Base-by-base conservation (phyloP, 37 sponge, comb jelly and placozoan genomes). In the Dysidea cf. avara region DNA sequence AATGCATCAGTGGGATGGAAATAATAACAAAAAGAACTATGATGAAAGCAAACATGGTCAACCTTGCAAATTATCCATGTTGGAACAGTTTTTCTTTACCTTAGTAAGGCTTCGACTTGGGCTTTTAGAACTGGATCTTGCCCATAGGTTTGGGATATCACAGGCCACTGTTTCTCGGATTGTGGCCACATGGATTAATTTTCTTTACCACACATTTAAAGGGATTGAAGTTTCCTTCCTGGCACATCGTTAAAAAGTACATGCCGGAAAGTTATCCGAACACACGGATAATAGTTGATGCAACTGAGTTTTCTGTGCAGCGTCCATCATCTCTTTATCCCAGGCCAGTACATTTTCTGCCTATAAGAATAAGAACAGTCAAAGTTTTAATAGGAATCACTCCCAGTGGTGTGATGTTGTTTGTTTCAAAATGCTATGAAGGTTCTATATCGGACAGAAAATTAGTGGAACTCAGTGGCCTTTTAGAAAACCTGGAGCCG, bases 281-380 rank as follows among this genome's bases (percentile, higher is more conserved):
- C n/a, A 76, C 77, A 2, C 20, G 77, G 29, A 39, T 76, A 2
- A 76, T 76, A 26, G 4, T 73, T 2, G 75, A 73, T 60, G 46
- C 39, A 30, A 76, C 65, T 28, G 54, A 69, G 33, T 48, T 69
- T 52, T 69, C 48, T 52, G 25, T 69, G 28, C 52, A 36, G 48
- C 21, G 28, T 17, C 68, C 48, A 43, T 66, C 53, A 24, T 53
- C 53, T 2, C 53, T 49, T 49, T 72, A n/a, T 28, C 52, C 26
- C 86, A 85, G 56, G 56, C 35, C 43, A 24, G 37, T 2, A 85
- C 86, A 3, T 85, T 73, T 31, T 78, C 80, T 37, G 51, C 17
- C 11, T 85, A 85, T 43, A 85, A 84, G 30, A 61, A 77, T 36
- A 40, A 62, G 11, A 84, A 56, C 58, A 56, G 26, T 69, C 18